phyloP scores from a whole-genome alignment of 2,113 vertebrate genomes.

The Reinhardtius hippoglossoides region DNA sequence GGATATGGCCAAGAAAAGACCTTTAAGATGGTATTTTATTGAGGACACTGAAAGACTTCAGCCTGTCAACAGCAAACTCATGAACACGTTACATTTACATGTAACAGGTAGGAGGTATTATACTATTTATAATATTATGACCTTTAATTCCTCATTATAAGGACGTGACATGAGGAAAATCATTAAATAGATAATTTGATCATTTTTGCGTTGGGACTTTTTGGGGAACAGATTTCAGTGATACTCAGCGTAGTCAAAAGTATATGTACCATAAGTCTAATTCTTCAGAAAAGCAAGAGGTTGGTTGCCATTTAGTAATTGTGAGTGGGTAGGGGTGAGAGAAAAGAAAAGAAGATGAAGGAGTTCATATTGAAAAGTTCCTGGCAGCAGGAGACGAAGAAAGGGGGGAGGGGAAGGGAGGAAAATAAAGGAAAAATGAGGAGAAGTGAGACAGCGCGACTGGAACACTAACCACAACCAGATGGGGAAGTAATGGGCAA shows the following conservation, averaged over 20 bases:
- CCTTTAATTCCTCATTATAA: background rate
- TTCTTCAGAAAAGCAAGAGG: background rate
- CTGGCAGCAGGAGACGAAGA: conserved; percentile 29
- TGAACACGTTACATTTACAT: background rate
- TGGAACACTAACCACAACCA: conserved; percentile 73
- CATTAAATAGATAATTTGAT: no score
- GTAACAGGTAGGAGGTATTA: background rate
- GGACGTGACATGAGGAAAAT: background rate
- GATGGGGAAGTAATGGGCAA: conserved; percentile 61
- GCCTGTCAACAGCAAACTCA: background rate
- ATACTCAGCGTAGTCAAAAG: background rate
- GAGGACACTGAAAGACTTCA: background rate
- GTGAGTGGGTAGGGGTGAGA: background rate
- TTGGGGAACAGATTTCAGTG: background rate
- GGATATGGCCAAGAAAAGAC: background rate
- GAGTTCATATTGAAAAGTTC: conserved; percentile 45
- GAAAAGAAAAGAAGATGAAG: conserved; percentile 49
- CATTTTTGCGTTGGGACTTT: background rate
- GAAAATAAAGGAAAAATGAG: conserved; percentile 17
- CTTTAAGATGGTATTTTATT: background rate
- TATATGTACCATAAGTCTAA: background rate
- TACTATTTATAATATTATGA: no score
- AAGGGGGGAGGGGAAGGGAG: background rate
- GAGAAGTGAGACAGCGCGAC: conserved; percentile 43
- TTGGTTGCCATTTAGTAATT: background rate